Evolutionary conservation across 2,888 invertebrate species (phyloP), one percentile per base, ranked within the genome.

Genomic region (Cataglyphis albicans): DNA sequence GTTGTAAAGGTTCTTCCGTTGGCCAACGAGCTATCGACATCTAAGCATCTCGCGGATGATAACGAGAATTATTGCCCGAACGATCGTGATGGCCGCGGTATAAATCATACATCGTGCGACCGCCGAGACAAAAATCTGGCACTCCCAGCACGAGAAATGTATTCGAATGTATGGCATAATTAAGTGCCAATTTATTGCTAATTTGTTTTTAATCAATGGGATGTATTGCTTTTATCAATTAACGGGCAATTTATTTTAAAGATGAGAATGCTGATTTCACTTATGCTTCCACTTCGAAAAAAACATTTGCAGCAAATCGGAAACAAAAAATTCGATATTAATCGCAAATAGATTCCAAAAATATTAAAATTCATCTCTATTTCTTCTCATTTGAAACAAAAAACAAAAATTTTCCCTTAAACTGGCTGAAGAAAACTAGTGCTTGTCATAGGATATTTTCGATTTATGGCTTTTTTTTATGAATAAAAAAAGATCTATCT

Each of bases 21-120:
- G 78, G 70, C 78, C 78, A 72, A 59, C 73, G 59, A 80, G 73
- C 72, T 80, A 80, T 80, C 78, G 78, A 80, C 78, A 72, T 80
- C 78, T 80, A 80, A 80, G 35, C 78, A 80, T 80, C 78, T 70
- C 57, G 78, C 72, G 41, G 38, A 72, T 80, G 78, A 80, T 78
- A 78, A 72, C 25, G 72, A 80, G 78, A 80, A 80, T 80, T 80
- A 72, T 72, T 72, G 44, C 72, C 25, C 44, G 78, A 59, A 57
- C 44, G 52, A 80, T 78, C 72, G 41, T 78, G 25, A 72, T 44
- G 78, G 59, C 25, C 4, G 78, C 59, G 67, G 73, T 44, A 44
- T 80, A 80, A 80, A 80, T 80, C 78, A 80, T 80, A 55, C 59
- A 78, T 78, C 78, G 57, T 72, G 78, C 78, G 78, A 78, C 78